phyloP scores from a whole-genome alignment of 2,113 vertebrate genomes.

The Sturnira hondurensis region DNA sequence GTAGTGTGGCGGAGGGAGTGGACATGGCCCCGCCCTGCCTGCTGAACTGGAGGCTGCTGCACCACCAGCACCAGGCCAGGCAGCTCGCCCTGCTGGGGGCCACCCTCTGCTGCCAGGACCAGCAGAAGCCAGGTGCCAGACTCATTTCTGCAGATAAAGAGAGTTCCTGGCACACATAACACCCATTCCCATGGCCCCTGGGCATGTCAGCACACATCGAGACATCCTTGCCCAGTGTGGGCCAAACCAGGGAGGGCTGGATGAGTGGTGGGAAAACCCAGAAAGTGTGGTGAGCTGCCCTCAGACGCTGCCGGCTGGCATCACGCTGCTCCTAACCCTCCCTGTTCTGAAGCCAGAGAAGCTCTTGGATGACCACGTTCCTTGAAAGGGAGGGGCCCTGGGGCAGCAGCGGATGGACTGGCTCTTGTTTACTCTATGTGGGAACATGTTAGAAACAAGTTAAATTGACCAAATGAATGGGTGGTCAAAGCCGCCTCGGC shows the following conservation, averaged over 20 bases:
- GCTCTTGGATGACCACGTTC: neutral
- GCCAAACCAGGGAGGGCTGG: neutral
- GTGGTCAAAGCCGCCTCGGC: accelerated
- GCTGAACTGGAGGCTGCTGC: neutral
- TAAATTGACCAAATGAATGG: neutral
- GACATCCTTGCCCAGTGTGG: neutral
- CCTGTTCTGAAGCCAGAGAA: neutral
- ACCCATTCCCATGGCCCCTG: neutral
- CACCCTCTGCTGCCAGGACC: neutral
- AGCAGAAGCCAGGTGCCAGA: neutral
- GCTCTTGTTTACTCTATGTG: neutral
- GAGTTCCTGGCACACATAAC: neutral
- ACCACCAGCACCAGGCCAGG: neutral
- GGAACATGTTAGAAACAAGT: neutral
- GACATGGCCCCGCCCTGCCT: neutral
- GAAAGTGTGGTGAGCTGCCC: neutral
- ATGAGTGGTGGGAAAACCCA: neutral
- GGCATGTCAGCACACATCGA: neutral
- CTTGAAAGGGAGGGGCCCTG: neutral
- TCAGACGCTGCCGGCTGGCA: neutral
- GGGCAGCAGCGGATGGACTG: neutral
- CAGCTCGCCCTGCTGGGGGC: neutral
- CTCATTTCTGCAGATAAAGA: neutral
- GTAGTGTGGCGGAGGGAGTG: neutral
- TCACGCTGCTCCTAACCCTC: no score